Evolutionary conservation across 2,888 invertebrate genomes (phyloP), one percentile per base, ranked within the genome.

Genomic region (Barypeithes pellucidus): DNA sequence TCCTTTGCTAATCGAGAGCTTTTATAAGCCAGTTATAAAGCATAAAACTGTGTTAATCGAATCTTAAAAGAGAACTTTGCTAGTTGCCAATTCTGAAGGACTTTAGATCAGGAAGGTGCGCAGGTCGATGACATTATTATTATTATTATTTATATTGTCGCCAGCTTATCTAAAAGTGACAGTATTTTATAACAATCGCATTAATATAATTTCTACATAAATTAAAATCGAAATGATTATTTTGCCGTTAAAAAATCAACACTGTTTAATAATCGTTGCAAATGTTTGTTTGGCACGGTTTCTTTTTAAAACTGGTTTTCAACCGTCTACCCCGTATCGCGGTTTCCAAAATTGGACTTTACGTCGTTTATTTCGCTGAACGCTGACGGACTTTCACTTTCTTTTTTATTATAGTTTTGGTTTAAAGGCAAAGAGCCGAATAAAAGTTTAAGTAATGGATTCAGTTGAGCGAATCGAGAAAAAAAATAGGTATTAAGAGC

Each of bases 371-470:
- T 65, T 70, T 63, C 54, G 45, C 59, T 63, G 57, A 20, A 24
- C n/a, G n/a, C n/a, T n/a, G n/a, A n/a, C 36, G 33, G 14, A 73
- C 73, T 73, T 73, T 73, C 73, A 73, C 73, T 73, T 73, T 73
- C 73, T 73, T 73, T 73, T 73, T 73, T 73, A 60, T 60, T 24
- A 45, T 36, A 18, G 43, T 52, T 29, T 52, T 8, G 67, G 20
- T 52, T 52, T 50, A 39, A 62, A 62, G 39, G 22, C 69, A 45
- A 29, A 29, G 57, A 57, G 47, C 43, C 22, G 62, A 69, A 69
- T 69, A 62, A 69, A 69, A 69, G 69, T 69, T 63, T 69, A 63
- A 52, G 68, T 52, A 69, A 69, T 61, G 61, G 62, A 61, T 43
- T 33, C 29, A 29, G n/a, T 52, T 14, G 8, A 14, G 52, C 52